phyloP scores from a whole-genome alignment of 2,888 invertebrate genomes.

The Schrankia costaestrigalis region DNA sequence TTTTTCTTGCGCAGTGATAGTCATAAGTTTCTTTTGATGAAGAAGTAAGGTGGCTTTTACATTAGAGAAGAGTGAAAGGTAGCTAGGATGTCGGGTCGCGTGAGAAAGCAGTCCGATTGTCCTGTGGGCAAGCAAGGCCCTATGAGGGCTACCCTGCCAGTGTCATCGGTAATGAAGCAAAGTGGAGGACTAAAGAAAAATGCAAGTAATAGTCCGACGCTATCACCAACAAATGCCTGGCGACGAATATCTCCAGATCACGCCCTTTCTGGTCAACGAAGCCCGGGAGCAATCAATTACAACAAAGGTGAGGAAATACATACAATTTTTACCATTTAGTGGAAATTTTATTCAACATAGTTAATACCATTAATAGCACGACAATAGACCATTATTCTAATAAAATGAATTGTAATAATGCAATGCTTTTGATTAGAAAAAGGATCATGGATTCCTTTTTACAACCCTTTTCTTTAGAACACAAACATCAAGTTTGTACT shows the following conservation, averaged over 20 bases:
- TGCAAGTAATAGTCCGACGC: slow-evolving; percentile 83
- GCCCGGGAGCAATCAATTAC: slow-evolving; percentile 86
- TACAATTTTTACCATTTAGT: neutral
- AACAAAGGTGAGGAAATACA: slow-evolving; percentile 80
- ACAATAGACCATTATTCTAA: too few relatives aligned
- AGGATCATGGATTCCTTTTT: too few relatives aligned
- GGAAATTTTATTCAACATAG: neutral
- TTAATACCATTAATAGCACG: too few relatives aligned
- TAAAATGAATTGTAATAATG: too few relatives aligned
- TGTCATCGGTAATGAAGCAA: slow-evolving; percentile 85
- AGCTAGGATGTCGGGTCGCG: slow-evolving; percentile 80
- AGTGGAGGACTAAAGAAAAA: slow-evolving; percentile 82
- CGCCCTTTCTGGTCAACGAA: slow-evolving; percentile 85
- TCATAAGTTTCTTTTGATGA: slow-evolving; percentile 42
- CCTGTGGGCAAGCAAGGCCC: slow-evolving; percentile 82
- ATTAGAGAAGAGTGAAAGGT: slow-evolving; percentile 36
- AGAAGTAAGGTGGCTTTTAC: slow-evolving; percentile 37
- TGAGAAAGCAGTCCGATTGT: slow-evolving; percentile 85
- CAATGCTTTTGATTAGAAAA: too few relatives aligned
- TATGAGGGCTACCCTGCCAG: slow-evolving; percentile 88
- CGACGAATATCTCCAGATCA: slow-evolving; percentile 86
- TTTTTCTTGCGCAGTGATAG: slow-evolving; percentile 53
- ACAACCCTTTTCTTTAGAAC: too few relatives aligned
- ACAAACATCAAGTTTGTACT: too few relatives aligned
- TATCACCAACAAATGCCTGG: slow-evolving; percentile 85